phyloP scores from a whole-genome alignment of 2,797 vertebrate genomes.

The Myotis pilosus region DNA sequence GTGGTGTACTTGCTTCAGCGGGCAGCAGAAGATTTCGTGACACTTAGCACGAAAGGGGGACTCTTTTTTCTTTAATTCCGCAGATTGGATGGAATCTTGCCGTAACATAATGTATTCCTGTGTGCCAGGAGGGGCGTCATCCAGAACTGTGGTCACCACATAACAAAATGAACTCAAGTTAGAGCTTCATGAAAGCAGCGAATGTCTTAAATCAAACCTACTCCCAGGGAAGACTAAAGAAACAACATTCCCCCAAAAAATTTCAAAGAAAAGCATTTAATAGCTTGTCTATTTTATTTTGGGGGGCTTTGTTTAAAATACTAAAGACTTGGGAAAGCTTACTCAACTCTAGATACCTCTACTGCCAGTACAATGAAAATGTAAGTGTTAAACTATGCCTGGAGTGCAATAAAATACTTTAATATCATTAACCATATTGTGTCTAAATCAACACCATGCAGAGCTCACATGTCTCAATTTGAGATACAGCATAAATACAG shows the following conservation, averaged over 20 bases:
- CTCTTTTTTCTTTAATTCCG: conserved; percentile 99
- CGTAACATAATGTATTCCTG: conserved; percentile 99
- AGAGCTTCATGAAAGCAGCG: conserved; percentile 86
- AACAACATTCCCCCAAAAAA: conserved; percentile 61
- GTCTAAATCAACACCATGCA: background rate
- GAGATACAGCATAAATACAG: background rate
- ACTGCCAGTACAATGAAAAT: conserved; percentile 13
- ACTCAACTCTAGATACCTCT: background rate
- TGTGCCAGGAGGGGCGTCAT: conserved; percentile 99
- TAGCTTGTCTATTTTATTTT: background rate
- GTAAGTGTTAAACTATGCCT: background rate
- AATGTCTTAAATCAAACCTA: conserved; percentile 80
- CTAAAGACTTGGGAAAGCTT: background rate
- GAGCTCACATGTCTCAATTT: background rate
- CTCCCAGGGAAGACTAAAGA: conserved; percentile 62
- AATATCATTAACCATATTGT: background rate
- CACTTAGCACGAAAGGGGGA: conserved; percentile 99
- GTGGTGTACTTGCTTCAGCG: conserved; percentile 99
- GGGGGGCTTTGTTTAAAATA: conserved; percentile 6
- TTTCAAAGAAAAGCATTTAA: conserved; percentile 29
- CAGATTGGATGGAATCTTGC: conserved; percentile 99
- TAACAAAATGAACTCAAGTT: conserved; percentile 99
- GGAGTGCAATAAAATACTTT: background rate
- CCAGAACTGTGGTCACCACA: conserved; percentile 98
- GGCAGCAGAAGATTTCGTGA: conserved; percentile 99